Conservation (phyloP, 2,113 vertebrate species). For the Bos indicus region DNA sequence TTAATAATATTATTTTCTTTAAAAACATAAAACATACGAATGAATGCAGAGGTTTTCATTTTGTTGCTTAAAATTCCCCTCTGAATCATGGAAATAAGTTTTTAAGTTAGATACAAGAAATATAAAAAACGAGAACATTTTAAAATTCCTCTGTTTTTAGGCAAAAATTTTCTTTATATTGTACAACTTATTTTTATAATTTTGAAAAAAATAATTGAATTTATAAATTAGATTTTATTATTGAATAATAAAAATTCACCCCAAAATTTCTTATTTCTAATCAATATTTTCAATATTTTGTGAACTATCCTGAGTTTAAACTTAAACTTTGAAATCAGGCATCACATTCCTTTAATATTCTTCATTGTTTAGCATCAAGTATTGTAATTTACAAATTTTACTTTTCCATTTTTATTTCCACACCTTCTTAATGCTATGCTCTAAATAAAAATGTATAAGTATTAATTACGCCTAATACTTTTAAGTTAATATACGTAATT, state of each 20-base stretch:
- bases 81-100: neutral
- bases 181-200: neutral
- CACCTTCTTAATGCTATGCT: conserved; percentile 7
- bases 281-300: neutral
- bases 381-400: neutral
- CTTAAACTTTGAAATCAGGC: conserved; percentile 21
- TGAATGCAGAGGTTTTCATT: neutral
- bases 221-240: neutral
- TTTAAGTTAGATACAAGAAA: neutral
- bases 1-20: neutral
- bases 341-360: neutral
- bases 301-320: neutral
- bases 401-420: neutral
- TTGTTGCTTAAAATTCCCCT: conserved; percentile 9
- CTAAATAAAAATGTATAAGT: conserved; percentile 27
- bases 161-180: neutral
- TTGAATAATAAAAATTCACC: neutral
- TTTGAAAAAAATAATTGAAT: neutral
- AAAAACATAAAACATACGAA: neutral
- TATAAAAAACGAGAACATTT: neutral
- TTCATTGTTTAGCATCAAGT: neutral
- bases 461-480: neutral
- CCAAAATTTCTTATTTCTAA: neutral
- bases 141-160: neutral
- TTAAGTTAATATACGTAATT: neutral